Evolutionary conservation across 1,140 invertebrate genomes (phyloP), one percentile per base, ranked within the genome.

Genomic region (Solenopsis invicta): DNA sequence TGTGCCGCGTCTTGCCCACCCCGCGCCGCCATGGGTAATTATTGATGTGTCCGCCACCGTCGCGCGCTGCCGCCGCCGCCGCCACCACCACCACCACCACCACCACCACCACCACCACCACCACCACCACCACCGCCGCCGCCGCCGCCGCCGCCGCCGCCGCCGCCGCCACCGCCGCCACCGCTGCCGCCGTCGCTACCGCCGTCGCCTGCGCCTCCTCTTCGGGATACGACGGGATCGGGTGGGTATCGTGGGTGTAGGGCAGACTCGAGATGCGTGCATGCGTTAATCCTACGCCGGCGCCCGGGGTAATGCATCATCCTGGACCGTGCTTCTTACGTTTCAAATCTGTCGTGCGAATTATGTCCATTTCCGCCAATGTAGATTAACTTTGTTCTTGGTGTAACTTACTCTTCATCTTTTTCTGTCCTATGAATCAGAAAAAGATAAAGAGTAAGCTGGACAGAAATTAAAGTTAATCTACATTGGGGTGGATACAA

Each of bases 41-140:
- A 95, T 95, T 94, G 94, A 94, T 94, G 94, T 94, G 94, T 95
- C 94, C 93, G 93, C 94, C 90, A 91, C 92, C 88, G 88, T 92
- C 89, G 77, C 77, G 77, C 77, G 62, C n/a, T n/a, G n/a, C n/a
- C n/a, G n/a, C n/a, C n/a, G n/a, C n/a, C n/a, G n/a, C n/a, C n/a
- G n/a, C n/a, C n/a, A n/a, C n/a, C n/a, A n/a, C n/a, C n/a, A n/a
- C n/a, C n/a, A n/a, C n/a, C n/a, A n/a, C n/a, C n/a, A n/a, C n/a
- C n/a, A n/a, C n/a, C n/a, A n/a, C n/a, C n/a, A n/a, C n/a, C n/a
- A n/a, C n/a, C n/a, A n/a, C n/a, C n/a, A n/a, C n/a, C n/a, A n/a
- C n/a, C n/a, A n/a, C n/a, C n/a, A n/a, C n/a, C n/a, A n/a, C n/a
- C n/a, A n/a, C n/a, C n/a, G n/a, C n/a, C n/a, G n/a, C n/a, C n/a